Percentiles rank a stretch among this genome's conserved stretches.
Evolutionary conservation across 2,797 vertebrate species (phyloP).

Genomic region (Cynopterus sphinx): DNA sequence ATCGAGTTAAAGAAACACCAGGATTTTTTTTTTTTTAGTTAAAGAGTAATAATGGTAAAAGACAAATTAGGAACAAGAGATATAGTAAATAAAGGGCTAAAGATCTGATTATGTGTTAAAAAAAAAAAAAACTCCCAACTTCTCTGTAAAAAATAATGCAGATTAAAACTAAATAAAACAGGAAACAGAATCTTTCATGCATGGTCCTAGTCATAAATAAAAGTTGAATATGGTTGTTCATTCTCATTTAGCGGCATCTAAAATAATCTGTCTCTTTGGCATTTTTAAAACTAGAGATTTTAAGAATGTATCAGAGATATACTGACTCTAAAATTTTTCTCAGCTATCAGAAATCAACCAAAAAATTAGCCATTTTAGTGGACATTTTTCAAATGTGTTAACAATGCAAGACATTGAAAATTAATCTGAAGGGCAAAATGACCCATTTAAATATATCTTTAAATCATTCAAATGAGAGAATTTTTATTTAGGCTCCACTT

Average conservation of each 20-base stretch:
- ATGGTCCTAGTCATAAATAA: not conserved
- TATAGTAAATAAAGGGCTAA: not conserved
- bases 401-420: not conserved
- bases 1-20: not conserved
- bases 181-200: not conserved
- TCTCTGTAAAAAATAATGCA: not conserved
- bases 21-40: not conserved
- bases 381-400: not conserved
- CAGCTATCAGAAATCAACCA: not conserved
- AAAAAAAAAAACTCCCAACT: not conserved
- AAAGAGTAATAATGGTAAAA: not conserved
- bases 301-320: not conserved
- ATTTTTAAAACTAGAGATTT: not conserved
- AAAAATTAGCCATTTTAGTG: not conserved
- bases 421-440: slow-evolving; percentile 10
- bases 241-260: not conserved
- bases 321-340: not conserved
- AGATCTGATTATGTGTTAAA: not conserved
- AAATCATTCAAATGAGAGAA: not conserved
- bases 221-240: not conserved
- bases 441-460: not conserved
- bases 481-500: not conserved
- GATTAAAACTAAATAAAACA: not conserved
- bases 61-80: not conserved
- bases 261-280: not conserved